These are phyloP conservation scores for Manis pentadactyla DNA, from an alignment of 2,797 vertebrate species.

Conservation along the genomic window DNA sequence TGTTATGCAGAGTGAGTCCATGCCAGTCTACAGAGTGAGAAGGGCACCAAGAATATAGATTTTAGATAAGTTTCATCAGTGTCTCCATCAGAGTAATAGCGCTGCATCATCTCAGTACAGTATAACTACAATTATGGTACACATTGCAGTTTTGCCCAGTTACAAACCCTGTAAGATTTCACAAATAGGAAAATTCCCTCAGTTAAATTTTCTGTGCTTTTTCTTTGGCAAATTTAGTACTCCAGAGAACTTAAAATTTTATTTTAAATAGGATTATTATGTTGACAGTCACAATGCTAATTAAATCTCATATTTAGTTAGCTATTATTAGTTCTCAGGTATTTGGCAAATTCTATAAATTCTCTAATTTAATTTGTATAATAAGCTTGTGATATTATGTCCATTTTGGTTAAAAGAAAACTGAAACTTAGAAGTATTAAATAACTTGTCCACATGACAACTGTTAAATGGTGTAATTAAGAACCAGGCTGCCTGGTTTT, in stretches of 20 bases:
- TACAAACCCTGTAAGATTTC: not conserved
- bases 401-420: constrained; percentile 4
- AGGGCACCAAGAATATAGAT: not conserved
- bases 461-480: not conserved
- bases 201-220: not conserved
- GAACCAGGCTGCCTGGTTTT: not conserved
- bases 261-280: not conserved
- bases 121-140: too few relatives aligned
- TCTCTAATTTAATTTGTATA: not conserved
- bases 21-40: not conserved
- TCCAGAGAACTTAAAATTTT: not conserved
- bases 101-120: fast-evolving
- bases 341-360: not conserved
- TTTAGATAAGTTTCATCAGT: not conserved
- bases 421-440: constrained; percentile 5
- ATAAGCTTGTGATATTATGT: not conserved
- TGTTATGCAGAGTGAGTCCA: not conserved
- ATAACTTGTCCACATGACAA: not conserved
- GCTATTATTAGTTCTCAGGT: not conserved
- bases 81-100: too few relatives aligned
- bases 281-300: not conserved
- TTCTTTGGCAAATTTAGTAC: constrained; percentile 13
- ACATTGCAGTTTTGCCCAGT: not conserved
- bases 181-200: not conserved
- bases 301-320: not conserved